Conservation (phyloP, 2,113 vertebrate genomes). For the Carlito syrichta region DNA sequence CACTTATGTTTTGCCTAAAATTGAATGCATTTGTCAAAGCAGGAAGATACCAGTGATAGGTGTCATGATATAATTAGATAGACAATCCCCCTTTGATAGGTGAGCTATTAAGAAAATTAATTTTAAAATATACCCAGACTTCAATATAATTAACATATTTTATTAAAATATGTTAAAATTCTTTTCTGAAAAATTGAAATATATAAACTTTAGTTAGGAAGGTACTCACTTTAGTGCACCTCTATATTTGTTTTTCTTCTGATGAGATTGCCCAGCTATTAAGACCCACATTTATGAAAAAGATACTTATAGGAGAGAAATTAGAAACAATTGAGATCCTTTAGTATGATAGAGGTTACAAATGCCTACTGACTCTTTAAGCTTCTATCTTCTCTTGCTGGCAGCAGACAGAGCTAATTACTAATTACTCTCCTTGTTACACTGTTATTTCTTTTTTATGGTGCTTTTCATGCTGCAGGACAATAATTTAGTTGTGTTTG, state of each 20-base stretch:
- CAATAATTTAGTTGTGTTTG: not conserved
- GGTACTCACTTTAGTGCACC: not conserved
- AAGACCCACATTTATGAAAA: not conserved
- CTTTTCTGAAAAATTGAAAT: not conserved
- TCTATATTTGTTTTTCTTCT: not conserved
- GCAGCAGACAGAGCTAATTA: not conserved
- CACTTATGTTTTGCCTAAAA: slow-evolving; percentile 44
- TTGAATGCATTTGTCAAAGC: slow-evolving; percentile 60
- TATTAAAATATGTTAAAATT: slow-evolving; percentile 42
- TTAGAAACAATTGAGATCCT: not conserved
- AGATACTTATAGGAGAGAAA: not conserved
- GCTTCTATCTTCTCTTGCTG: not conserved
- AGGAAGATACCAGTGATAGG: slow-evolving; percentile 42
- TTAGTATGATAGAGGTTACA: not conserved
- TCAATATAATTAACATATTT: slow-evolving; percentile 21
- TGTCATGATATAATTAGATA: slow-evolving; percentile 38
- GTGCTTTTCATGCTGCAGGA: not conserved
- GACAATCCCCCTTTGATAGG: slow-evolving; percentile 40
- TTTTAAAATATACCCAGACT: slow-evolving; percentile 43
- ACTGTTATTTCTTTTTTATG: not conserved
- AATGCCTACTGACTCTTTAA: not conserved
- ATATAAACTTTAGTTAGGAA: not conserved
- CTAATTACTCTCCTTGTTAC: not conserved
- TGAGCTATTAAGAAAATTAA: slow-evolving; percentile 40
- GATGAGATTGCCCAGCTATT: not conserved